Evolutionary conservation across 2,888 invertebrate species (phyloP).

Genomic region (Leptopterna dolabrata): DNA sequence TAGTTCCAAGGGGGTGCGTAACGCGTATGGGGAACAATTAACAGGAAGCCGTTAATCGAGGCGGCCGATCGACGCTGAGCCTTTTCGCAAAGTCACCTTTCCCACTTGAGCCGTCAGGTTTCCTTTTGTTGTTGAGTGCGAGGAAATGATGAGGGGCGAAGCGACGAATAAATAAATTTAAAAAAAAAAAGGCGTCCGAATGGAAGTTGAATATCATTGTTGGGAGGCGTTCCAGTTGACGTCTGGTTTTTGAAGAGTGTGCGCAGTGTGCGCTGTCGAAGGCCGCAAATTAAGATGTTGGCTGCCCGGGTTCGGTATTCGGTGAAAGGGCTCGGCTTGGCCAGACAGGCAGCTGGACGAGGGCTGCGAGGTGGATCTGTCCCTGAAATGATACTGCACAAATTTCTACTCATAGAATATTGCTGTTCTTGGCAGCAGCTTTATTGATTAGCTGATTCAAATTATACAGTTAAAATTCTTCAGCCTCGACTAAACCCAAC

Average conservation of each 20-base stretch:
- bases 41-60: conserved; percentile 32
- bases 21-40: conserved; percentile 37
- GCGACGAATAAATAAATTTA: conserved; percentile 1
- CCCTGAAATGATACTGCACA: too few species aligned
- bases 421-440: too few species aligned
- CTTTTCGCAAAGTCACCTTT: conserved; percentile 31
- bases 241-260: not conserved
- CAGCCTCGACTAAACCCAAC: too few species aligned
- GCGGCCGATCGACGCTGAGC: not conserved
- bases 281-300: conserved; percentile 28
- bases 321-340: not conserved
- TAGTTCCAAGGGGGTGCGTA: not conserved
- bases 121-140: not conserved
- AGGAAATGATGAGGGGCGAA: not conserved
- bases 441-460: too few species aligned
- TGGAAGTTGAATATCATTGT: conserved; percentile 43
- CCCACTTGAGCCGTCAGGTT: conserved; percentile 29
- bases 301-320: not conserved
- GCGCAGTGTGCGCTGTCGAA: not conserved
- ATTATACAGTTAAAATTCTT: too few species aligned
- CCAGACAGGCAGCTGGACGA: not conserved
- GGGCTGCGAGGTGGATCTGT: too few species aligned
- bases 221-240: not conserved
- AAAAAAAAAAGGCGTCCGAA: conserved; percentile 17
- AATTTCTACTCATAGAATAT: too few species aligned